A percentile compares a stretch with the other conserved stretches of the same genome.
phyloP scores from a whole-genome alignment of 1,140 invertebrate species.

The Drosophila micromelanica region DNA sequence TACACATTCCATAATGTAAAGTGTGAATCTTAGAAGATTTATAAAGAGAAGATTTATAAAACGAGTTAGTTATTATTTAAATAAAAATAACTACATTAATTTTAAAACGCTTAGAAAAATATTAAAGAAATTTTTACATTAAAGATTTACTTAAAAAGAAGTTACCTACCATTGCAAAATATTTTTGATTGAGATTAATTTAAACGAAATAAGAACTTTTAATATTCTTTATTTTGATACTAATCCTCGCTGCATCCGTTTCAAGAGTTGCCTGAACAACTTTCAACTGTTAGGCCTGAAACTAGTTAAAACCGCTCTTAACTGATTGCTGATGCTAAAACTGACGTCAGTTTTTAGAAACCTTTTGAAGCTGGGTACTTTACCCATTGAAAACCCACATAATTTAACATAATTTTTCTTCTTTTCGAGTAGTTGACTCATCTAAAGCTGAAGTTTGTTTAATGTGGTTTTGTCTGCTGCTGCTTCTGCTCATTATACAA shows the following conservation, averaged over 20 bases:
- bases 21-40: too few relatives aligned
- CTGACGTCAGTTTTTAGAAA: slow-evolving; percentile 48
- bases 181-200: too few relatives aligned
- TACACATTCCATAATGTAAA: too few relatives aligned
- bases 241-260: background rate
- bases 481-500: slow-evolving; percentile 12
- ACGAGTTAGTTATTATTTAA: too few relatives aligned
- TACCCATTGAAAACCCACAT: slow-evolving; percentile 16
- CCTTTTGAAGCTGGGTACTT: slow-evolving; percentile 11
- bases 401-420: slow-evolving; percentile 24
- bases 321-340: slow-evolving; percentile 2
- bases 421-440: slow-evolving; percentile 18
- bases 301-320: slow-evolving; percentile 33
- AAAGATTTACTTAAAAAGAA: too few relatives aligned
- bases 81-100: too few relatives aligned
- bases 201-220: too few relatives aligned
- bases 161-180: too few relatives aligned
- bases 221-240: background rate
- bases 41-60: too few relatives aligned
- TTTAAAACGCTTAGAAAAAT: too few relatives aligned
- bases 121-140: too few relatives aligned
- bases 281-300: background rate
- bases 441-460: background rate
- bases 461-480: background rate
- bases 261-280: slow-evolving; percentile 3